Evolutionary conservation across 2,797 vertebrate genomes (phyloP), one percentile per base, ranked within the genome.

Genomic region (Falco columbarius): DNA sequence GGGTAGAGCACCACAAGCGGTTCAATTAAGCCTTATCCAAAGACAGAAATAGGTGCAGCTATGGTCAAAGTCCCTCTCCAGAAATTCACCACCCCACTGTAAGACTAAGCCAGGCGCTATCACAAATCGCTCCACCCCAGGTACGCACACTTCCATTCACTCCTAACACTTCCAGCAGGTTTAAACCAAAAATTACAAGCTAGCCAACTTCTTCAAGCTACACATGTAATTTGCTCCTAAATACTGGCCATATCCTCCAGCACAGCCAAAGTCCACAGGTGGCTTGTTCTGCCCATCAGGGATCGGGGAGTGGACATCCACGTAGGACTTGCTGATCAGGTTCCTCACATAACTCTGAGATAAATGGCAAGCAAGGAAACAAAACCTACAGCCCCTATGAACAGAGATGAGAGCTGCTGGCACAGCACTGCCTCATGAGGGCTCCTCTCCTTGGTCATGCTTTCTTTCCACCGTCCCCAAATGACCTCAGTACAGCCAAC

Each of bases 311-410:
- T 12, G 17, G 44, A 26, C 1, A 1, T 26, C 32, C 49, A 65
- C 0, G 0, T 1, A 42, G n/a, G 13, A 65, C 38, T 21, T 61
- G 51, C 12, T 83, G 54, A 83, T n/a, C 12, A 34, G 19, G 34
- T 67, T 56, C 71, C 56, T 74, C 52, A 66, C 0, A 0, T 23
- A 84, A 84, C 55, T 54, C 55, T 51, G 46, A 66, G 30, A 61
- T 32, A 83, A 89, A 51, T 4, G 11, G n/a, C 24, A 10, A 83
- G 11, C n/a, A 44, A 32, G 23, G 13, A 47, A 52, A 32, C 56
- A 66, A 70, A 68, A n/a, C 27, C 30, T 47, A 54, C 46, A 74
- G 66, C 24, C 49, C 21, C 67, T 24, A 4, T 0, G 2, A 26
- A 56, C 7, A 32, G 86, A 82, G 36, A 62, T 7, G 10, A 86